Base-by-base conservation (phyloP, 2,888 invertebrate genomes). In the Pammene aurita region DNA sequence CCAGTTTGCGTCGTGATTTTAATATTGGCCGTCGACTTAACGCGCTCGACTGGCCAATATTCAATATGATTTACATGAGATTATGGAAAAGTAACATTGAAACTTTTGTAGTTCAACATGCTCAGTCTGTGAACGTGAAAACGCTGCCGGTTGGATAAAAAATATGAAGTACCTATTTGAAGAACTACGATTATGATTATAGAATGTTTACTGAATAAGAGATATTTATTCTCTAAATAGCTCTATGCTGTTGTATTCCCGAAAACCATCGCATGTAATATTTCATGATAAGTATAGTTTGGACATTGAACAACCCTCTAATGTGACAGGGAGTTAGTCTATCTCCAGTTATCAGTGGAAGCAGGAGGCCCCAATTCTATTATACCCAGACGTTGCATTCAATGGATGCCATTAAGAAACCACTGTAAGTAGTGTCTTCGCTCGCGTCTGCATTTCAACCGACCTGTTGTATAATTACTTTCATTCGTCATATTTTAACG, bases 341-440 rank as follows among this genome's bases (percentile, higher is more conserved):
- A 34, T 63, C 42, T 42, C 62, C 13, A 57, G 38, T 48, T 48
- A 48, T 35, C 56, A 56, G 50, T 63, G 50, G 57, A 50, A 67
- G 67, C 67, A 63, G 42, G 42, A 57, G 35, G 67, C 67, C 67
- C 67, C 67, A 67, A 63, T 41, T 42, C 48, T 54, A 38, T 54
- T 57, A 50, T 62, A 18, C 14, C 42, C 62, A 11, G 41, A n/a
- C 50, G 26, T 14, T n/a, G n/a, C 2, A 9, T 26, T n/a, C 13
- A 2, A 2, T 18, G 13, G 26, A 34, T 14, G 50, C 18, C n/a
- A n/a, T 10, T 42, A 38, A 38, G 48, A 61, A 14, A 50, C 38
- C 62, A 41, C 62, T 52, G 16, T 52, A 26, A 34, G 62, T 62
- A 62, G 60, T 35, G 48, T 50, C 54, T 54, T 38, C 48, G 55